phyloP scores from a whole-genome alignment of 2,113 vertebrate genomes.

The Suncus etruscus region DNA sequence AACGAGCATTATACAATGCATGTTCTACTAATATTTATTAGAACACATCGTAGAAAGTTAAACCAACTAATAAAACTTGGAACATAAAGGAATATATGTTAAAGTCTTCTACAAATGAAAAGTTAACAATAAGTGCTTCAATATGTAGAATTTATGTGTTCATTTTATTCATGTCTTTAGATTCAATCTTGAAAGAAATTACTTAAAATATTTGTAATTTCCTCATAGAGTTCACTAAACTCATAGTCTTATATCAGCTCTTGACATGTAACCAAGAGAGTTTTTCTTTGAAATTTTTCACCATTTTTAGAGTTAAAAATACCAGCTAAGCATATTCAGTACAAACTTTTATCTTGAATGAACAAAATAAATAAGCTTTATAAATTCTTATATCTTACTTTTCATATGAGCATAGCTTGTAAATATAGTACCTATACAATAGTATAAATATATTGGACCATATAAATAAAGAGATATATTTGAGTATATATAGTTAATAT shows the following conservation, averaged over 20 bases:
- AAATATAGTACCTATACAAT: no score
- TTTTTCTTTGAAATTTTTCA: constrained; percentile 41
- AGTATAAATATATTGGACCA: no score
- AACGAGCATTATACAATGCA: background rate
- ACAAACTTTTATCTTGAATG: constrained; percentile 72
- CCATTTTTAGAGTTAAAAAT: constrained; percentile 69
- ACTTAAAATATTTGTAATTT: constrained; percentile 7
- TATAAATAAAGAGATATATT: constrained; percentile 59
- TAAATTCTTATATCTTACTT: constrained; percentile 72
- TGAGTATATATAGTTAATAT: no score
- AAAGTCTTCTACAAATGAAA: background rate
- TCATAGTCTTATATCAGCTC: background rate
- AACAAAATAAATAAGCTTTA: constrained; percentile 43
- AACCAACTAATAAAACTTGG: constrained; percentile 38
- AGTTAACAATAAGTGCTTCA: background rate
- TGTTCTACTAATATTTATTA: constrained; percentile 21
- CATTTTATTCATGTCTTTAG: background rate
- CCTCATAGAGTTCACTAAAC: constrained; percentile 10
- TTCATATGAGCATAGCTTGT: constrained; percentile 55
- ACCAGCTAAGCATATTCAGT: constrained; percentile 68
- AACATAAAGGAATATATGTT: background rate
- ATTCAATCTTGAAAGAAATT: constrained; percentile 53
- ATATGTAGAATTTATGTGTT: constrained; percentile 41
- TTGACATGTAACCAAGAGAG: background rate
- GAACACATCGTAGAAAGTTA: constrained; percentile 2